Evolutionary conservation across 2,113 vertebrate species (phyloP).

Genomic region (Melanotaenia duboulayi): DNA sequence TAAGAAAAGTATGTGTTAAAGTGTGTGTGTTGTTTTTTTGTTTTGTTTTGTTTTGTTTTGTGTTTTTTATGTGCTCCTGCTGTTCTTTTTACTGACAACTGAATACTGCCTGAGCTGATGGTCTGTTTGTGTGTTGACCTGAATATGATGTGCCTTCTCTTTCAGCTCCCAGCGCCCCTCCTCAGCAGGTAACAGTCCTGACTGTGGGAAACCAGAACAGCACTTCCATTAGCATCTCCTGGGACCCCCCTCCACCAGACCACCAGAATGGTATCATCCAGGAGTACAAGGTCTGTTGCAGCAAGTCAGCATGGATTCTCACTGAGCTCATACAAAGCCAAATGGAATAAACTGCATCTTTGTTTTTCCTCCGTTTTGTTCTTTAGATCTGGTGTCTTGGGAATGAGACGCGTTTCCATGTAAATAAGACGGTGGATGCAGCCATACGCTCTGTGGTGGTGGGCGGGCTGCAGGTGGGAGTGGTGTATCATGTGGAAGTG

Average conservation of each 20-base stretch:
- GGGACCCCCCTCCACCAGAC: conserved; percentile 95
- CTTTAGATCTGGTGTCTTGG: conserved; percentile 97
- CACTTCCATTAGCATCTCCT: conserved; percentile 98
- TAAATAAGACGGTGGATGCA: conserved; percentile 98
- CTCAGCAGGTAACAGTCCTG: conserved; percentile 96
- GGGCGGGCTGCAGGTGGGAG: conserved; percentile 93
- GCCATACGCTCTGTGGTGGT: conserved; percentile 97
- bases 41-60: background rate
- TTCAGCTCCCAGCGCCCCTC: conserved; percentile 95
- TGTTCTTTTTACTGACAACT: background rate
- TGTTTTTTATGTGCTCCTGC: background rate
- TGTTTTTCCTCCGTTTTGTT: conserved; percentile 31
- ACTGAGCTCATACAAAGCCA: conserved; percentile 1
- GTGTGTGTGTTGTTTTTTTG: conserved; percentile 12
- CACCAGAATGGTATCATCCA: conserved; percentile 99
- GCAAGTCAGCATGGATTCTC: conserved; percentile 6
- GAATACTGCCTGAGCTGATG: background rate
- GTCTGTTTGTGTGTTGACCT: conserved; percentile 12
- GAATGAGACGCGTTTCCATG: conserved; percentile 97
- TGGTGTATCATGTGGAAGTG: conserved; percentile 95
- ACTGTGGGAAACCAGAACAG: conserved; percentile 96
- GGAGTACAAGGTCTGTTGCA: conserved; percentile 91
- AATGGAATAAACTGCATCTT: conserved; percentile 18
- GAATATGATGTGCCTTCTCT: conserved; percentile 56
- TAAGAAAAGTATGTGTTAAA: background rate